Evolutionary conservation across 35 echinoderm and acorn worm species (phyloP).

Genomic region (Antedon bifida): DNA sequence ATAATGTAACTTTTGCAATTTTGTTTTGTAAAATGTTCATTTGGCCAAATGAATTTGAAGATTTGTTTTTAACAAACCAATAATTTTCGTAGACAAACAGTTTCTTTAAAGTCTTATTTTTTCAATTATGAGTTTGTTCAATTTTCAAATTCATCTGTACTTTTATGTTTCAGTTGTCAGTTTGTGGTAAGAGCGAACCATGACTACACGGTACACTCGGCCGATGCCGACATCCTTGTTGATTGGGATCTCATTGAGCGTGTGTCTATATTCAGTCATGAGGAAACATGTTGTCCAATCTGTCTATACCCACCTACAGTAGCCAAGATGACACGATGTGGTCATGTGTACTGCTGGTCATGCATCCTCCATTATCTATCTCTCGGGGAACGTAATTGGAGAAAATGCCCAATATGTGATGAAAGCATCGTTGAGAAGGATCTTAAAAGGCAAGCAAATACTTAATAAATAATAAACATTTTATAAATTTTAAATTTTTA

Average conservation of each 20-base stretch:
- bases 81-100: no score
- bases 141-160: no score
- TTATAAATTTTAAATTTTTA: no score
- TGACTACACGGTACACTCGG: conserved; percentile 55
- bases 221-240: conserved; percentile 59
- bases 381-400: conserved; percentile 58
- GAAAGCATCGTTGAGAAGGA: conserved; percentile 57
- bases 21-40: no score
- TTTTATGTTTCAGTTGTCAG: conserved; percentile 59
- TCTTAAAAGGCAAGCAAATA: conserved; percentile 72
- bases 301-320: conserved; percentile 89
- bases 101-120: no score
- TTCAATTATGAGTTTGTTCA: no score
- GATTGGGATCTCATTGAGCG: conserved; percentile 98
- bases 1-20: no score
- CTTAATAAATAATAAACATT: no score
- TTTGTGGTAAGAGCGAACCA: conserved; percentile 73
- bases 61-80: no score
- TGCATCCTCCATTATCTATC: conserved; percentile 89
- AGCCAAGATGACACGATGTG: conserved; percentile 97
- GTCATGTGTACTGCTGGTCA: conserved; percentile 92
- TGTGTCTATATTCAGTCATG: conserved; percentile 73
- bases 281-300: conserved; percentile 87
- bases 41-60: no score
- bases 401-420: conserved; percentile 94